Evolutionary conservation across 2,797 vertebrate genomes (phyloP).

Genomic region (Cephalopachus bancanus): DNA sequence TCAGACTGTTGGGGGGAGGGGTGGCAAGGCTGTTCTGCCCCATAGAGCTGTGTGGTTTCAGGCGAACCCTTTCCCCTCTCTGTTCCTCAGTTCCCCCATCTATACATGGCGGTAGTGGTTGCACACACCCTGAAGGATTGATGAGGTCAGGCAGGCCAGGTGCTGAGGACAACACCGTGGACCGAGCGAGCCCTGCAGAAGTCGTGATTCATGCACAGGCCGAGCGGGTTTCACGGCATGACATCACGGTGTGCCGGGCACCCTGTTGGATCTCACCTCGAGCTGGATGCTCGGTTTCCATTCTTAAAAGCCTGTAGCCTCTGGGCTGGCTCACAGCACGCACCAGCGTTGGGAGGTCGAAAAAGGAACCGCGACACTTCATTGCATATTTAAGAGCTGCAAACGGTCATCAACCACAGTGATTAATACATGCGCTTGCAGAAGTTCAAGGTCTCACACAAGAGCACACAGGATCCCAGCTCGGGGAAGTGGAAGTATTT

Average conservation of each 20-base stretch:
- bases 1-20: neutral
- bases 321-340: neutral
- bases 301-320: neutral
- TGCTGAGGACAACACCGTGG: neutral
- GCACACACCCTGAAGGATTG: neutral
- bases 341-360: conserved; percentile 68
- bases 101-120: neutral
- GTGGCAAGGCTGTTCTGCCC: neutral
- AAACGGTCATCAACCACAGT: conserved; percentile 78
- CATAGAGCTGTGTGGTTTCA: neutral
- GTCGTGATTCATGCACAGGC: neutral
- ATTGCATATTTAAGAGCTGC: conserved; percentile 79
- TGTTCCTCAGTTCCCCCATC: neutral
- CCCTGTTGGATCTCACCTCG: neutral
- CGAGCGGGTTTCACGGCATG: neutral
- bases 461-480: conserved; percentile 73
- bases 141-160: neutral
- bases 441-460: conserved; percentile 81
- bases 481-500: conserved; percentile 77
- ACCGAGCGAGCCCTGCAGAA: rapidly evolving
- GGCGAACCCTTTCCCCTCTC: neutral
- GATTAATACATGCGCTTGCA: conserved; percentile 77
- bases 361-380: conserved; percentile 67
- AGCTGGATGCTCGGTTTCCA: neutral
- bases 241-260: rapidly evolving